phyloP scores from a whole-genome alignment of 2,113 vertebrate species.

The Nematolebias whitei region DNA sequence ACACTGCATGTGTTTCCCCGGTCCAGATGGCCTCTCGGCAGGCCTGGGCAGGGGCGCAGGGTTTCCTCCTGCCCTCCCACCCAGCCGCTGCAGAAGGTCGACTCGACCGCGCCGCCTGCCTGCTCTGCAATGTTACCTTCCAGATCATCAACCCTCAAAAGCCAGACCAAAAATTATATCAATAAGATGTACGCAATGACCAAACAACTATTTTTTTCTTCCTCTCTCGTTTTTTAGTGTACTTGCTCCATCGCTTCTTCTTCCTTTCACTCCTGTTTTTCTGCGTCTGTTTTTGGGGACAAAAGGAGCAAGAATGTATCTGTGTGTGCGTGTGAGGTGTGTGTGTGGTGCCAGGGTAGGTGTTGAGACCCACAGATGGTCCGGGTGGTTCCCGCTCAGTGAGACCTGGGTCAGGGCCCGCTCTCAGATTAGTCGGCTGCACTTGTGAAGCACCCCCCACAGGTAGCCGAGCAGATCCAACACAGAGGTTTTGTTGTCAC shows the following conservation, averaged over 20 bases:
- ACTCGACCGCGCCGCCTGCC: conserved; percentile 64
- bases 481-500: conserved; percentile 70
- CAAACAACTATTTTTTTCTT: not conserved
- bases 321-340: conserved; percentile 9
- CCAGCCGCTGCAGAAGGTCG: conserved; percentile 76
- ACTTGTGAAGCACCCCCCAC: conserved; percentile 68
- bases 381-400: conserved; percentile 84
- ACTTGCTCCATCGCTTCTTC: conserved; percentile 1
- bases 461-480: conserved; percentile 69
- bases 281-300: not conserved
- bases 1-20: conserved; percentile 77
- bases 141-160: conserved; percentile 46
- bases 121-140: conserved; percentile 44
- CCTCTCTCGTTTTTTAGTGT: not conserved
- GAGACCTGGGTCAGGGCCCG: conserved; percentile 75
- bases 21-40: conserved; percentile 78
- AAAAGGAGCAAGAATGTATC: conserved; percentile 2
- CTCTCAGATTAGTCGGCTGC: conserved; percentile 74
- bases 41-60: conserved; percentile 65
- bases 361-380: conserved; percentile 83
- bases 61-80: conserved; percentile 78
- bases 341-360: conserved; percentile 73
- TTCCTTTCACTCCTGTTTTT: not conserved
- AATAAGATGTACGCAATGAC: conserved; percentile 18
- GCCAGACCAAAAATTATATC: conserved; percentile 9